Conservation (phyloP, 30 jellyfish, hydroid and myxozoan species). For the Pelagia noctiluca region DNA sequence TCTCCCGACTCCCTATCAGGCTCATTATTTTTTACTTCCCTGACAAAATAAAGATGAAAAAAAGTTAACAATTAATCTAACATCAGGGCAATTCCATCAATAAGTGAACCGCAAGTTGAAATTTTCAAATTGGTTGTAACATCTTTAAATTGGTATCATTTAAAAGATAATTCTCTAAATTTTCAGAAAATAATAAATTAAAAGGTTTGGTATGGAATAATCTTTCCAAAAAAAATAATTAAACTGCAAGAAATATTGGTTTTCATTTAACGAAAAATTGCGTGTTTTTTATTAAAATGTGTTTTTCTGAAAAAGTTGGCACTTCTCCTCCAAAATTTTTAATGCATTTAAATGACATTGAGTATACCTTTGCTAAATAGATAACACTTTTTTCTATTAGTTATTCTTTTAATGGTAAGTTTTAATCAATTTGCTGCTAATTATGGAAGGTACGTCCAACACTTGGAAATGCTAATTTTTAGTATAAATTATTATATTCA, state of each 20-base stretch:
- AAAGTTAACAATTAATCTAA: too few relatives aligned
- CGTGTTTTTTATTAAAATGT: neutral
- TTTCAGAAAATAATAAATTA: neutral
- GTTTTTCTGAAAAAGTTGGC: slow-evolving; percentile 1
- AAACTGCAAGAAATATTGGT: neutral
- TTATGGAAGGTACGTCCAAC: too few relatives aligned
- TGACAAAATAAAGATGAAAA: too few relatives aligned
- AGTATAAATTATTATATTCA: too few relatives aligned
- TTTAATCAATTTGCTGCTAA: too few relatives aligned
- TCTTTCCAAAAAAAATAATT: neutral
- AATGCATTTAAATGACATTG: too few relatives aligned
- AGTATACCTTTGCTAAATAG: too few relatives aligned
- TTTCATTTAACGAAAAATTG: neutral
- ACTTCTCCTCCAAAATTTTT: neutral
- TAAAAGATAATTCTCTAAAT: neutral
- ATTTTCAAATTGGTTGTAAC: neutral
- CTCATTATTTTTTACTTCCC: too few relatives aligned
- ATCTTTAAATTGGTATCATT: neutral
- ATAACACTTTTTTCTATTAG: too few relatives aligned
- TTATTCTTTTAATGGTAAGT: too few relatives aligned
- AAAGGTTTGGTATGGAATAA: neutral
- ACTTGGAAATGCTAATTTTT: too few relatives aligned
- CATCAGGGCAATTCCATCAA: slow-evolving; percentile 2
- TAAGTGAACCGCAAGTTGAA: neutral
- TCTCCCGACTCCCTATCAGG: too few relatives aligned